These are phyloP conservation scores for Diloba caeruleocephala DNA, from an alignment of 2,888 invertebrate species.

Conservation along the genomic window DNA sequence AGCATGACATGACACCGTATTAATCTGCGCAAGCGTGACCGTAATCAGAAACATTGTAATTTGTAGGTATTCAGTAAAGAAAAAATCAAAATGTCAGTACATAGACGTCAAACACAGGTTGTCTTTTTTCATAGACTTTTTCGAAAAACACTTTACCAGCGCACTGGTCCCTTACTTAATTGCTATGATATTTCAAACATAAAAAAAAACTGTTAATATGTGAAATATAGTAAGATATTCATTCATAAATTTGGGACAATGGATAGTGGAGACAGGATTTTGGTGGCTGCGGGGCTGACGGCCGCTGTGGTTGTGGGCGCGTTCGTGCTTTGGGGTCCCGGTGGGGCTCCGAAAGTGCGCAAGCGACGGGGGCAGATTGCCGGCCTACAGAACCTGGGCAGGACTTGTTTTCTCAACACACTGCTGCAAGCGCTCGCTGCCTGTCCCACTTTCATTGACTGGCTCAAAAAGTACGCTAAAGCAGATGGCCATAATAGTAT, in stretches of 20 bases:
- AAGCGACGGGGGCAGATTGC: slow-evolving; percentile 93
- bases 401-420: slow-evolving; percentile 98
- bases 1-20: too few species aligned
- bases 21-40: too few species aligned
- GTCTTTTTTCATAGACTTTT: slow-evolving; percentile 43
- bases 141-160: slow-evolving; percentile 45
- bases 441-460: slow-evolving; percentile 94
- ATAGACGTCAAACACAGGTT: slow-evolving; percentile 43
- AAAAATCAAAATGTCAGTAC: slow-evolving; percentile 46
- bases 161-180: slow-evolving; percentile 29
- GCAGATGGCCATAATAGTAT: slow-evolving; percentile 91
- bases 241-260: slow-evolving; percentile 72
- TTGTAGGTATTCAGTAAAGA: too few species aligned
- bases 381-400: slow-evolving; percentile 96
- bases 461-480: slow-evolving; percentile 92
- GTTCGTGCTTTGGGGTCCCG: slow-evolving; percentile 95
- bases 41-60: too few species aligned
- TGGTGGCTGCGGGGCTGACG: slow-evolving; percentile 94
- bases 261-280: slow-evolving; percentile 93
- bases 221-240: slow-evolving; percentile 42
- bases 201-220: slow-evolving; percentile 52
- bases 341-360: slow-evolving; percentile 90
- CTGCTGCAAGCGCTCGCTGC: slow-evolving; percentile 96
- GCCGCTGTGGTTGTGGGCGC: slow-evolving; percentile 95
- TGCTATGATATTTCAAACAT: slow-evolving; percentile 26